Evolutionary conservation across 1,140 invertebrate genomes (phyloP), one percentile per base, ranked within the genome.

Genomic region (Pararge aegeria): DNA sequence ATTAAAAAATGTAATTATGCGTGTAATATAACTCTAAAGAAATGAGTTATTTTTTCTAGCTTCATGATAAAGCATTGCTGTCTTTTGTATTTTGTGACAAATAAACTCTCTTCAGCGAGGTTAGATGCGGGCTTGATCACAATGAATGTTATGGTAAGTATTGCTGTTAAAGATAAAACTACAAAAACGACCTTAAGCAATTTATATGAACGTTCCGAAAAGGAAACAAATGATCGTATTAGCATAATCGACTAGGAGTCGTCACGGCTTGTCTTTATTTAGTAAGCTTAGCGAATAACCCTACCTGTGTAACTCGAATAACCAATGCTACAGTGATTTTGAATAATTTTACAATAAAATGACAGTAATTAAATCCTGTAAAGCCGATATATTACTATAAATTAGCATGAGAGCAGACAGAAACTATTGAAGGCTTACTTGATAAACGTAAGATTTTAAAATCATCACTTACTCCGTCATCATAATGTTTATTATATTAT

Each of bases 271-370:
- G 70, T 64, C 74, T 81, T 74, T 78, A 79, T 79, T 75, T 74
- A 78, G 76, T 62, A 61, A 55, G 52, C 51, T 71, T 61, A 78
- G 73, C 69, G 42, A 68, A 70, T 72, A 68, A 71, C 73, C 55
- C 64, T 55, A 60, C 58, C 55, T 38, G 12, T 12, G 10, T 34
- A 34, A 34, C 30, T 27, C 40, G 61, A 59, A 64, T 67, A 62
- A 66, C 46, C 52, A 48, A 60, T 67, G 68, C 52, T 68, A 60
- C 61, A 55, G 54, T 34, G 49, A 16, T 49, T 61, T 73, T 71
- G 73, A 69, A 80, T 81, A 78, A 64, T 83, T 76, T 76, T 74
- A 70, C 59, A 59, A 82, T 83, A 79, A 78, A 78, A 61, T 68
- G 44, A 64, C 37, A 40, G 58, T 69, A 79, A 78, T 71, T 4